Conservation (phyloP, 2,797 vertebrate species). For the Hoplostethus atlanticus region DNA sequence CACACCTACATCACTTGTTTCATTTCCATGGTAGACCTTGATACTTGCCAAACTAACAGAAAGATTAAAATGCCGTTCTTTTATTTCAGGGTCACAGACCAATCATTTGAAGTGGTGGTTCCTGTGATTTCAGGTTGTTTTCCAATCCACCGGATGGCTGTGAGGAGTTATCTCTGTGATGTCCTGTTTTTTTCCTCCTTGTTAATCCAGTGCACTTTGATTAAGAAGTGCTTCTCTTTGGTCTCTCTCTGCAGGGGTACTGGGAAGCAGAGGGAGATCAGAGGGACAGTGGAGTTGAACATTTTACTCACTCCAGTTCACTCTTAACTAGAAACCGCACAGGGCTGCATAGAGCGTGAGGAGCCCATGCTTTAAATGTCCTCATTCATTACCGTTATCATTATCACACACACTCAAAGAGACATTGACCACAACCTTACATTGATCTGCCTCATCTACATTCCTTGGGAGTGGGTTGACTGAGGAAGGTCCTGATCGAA, state of each 20-base stretch:
- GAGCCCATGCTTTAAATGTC: conserved; percentile 62
- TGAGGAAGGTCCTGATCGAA: conserved; percentile 25
- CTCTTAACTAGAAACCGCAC: conserved; percentile 62
- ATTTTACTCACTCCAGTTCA: conserved; percentile 79
- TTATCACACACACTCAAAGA: conserved; percentile 51
- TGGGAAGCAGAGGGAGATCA: conserved; percentile 72
- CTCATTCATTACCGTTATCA: conserved; percentile 50
- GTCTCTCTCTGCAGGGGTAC: conserved; percentile 79
- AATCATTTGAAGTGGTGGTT: conserved; percentile 75
- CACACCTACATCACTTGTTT: conserved; percentile 44
- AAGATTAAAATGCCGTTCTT: conserved; percentile 77
- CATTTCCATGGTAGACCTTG: conserved; percentile 46
- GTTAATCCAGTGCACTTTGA: conserved; percentile 83
- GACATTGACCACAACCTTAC: conserved; percentile 42
- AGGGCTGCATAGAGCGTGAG: conserved; percentile 28
- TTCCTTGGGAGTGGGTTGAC: conserved; percentile 7
- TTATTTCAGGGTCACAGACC: conserved; percentile 72
- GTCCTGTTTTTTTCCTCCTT: conserved; percentile 60
- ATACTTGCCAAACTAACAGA: conserved; percentile 61
- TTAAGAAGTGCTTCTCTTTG: conserved; percentile 78
- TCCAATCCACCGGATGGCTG: conserved; percentile 72
- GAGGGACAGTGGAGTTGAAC: conserved; percentile 65
- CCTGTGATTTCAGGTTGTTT: conserved; percentile 72
- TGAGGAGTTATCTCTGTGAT: conserved; percentile 76
- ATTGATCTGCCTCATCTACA: conserved; percentile 40